phyloP scores from a whole-genome alignment of 2,888 invertebrate species.

The Ceraclea dissimilis region DNA sequence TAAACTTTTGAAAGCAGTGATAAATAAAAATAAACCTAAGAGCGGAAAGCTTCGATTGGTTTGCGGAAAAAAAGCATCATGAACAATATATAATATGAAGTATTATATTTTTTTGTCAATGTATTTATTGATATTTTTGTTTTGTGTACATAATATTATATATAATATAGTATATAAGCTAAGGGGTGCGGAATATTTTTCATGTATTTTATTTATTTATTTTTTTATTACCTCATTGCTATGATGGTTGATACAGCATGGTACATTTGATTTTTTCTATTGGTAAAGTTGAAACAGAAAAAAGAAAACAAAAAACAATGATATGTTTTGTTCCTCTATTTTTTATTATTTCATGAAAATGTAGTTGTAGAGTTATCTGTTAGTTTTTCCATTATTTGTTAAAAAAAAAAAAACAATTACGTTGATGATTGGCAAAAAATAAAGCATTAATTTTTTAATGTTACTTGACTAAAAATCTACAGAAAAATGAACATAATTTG shows the following conservation, averaged over 20 bases:
- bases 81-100: too few relatives aligned
- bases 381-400: too few relatives aligned
- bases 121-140: background rate
- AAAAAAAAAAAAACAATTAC: too few relatives aligned
- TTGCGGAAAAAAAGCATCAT: too few relatives aligned
- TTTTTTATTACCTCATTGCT: conserved; percentile 74
- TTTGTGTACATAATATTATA: background rate
- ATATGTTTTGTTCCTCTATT: background rate
- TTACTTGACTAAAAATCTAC: too few relatives aligned
- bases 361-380: background rate
- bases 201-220: conserved; percentile 14
- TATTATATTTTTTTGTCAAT: background rate
- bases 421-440: too few relatives aligned
- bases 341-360: background rate
- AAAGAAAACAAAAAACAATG: conserved; percentile 25
- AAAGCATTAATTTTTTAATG: too few relatives aligned
- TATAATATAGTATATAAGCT: conserved; percentile 9
- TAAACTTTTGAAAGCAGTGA: too few relatives aligned
- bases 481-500: too few relatives aligned
- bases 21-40: too few relatives aligned
- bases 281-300: conserved; percentile 52
- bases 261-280: conserved; percentile 87
- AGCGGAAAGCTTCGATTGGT: too few relatives aligned
- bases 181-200: conserved; percentile 18
- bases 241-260: conserved; percentile 91